Conservation (phyloP, 1,140 invertebrate species). For the Globodera ellingtonae region DNA sequence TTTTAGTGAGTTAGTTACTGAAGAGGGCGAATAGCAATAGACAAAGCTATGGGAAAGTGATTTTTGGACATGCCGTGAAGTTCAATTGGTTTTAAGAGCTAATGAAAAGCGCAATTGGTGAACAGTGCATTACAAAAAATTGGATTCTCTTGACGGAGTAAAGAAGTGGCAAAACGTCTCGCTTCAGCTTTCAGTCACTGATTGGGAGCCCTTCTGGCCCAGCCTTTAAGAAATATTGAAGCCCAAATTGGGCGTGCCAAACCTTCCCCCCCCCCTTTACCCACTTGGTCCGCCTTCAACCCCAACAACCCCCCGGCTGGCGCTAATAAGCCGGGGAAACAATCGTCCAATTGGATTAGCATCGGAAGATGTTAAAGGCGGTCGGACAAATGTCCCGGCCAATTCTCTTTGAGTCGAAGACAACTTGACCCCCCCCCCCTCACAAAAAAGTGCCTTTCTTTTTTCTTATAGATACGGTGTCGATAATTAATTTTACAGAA, state of each 20-base stretch:
- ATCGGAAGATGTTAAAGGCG: background rate
- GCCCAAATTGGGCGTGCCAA: background rate
- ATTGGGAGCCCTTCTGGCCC: constrained; percentile 14
- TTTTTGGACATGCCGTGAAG: background rate
- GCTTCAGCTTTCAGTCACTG: background rate
- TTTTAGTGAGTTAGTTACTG: background rate
- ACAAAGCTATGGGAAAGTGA: background rate
- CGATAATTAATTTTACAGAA: background rate
- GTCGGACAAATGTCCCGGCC: background rate
- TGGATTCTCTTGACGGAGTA: background rate
- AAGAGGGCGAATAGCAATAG: background rate
- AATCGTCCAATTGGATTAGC: constrained; percentile 21
- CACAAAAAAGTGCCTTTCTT: background rate
- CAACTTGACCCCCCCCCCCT: background rate
- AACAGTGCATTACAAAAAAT: too few relatives aligned
- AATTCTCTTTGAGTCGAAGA: background rate
- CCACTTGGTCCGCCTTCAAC: constrained; percentile 1
- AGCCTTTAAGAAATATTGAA: background rate
- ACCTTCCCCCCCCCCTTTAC: background rate
- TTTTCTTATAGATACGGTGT: background rate
- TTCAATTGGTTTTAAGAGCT: background rate
- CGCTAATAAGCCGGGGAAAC: constrained; percentile 9
- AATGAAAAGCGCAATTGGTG: too few relatives aligned
- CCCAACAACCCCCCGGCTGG: background rate
- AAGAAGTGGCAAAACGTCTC: background rate